Evolutionary conservation across 2,888 invertebrate genomes (phyloP), one percentile per base, ranked within the genome.

Genomic region (Aphidoletes aphidimyza): DNA sequence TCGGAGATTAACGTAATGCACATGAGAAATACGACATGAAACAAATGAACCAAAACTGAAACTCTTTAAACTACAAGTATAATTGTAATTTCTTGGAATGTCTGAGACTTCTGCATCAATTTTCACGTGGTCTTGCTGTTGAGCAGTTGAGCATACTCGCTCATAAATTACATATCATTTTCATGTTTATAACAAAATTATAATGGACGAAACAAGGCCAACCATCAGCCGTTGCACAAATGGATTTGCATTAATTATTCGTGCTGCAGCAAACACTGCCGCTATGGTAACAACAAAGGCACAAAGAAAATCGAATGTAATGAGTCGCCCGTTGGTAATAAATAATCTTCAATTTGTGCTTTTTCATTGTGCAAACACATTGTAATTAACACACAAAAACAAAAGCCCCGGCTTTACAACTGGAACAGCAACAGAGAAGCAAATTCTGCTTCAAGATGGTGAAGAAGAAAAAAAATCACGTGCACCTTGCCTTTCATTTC

Each of bases 161-260:
- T 2, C 5, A 9, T 30, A 69, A 69, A 69, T 69, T 5, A 69
- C 30, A 69, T 69, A 69, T 69, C 26, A 69, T 69, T 69, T 69
- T 30, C 30, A 30, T 69, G 69, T 69, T 69, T 34, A 69, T 69
- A 30, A 30, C 69, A 69, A 69, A 69, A 34, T 69, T 69, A 30
- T 69, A 69, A 69, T 69, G 69, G 34, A 69, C 69, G 26, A 34
- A 54, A 69, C 69, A 69, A 69, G 69, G 69, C 69, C 69, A 69
- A 69, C 30, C 26, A 69, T 69, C 30, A 30, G 69, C 69, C 54
- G 54, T 54, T n/a, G 3, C 22, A 22, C 5, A 54, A 69, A 69
- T 69, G 69, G 69, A 69, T 69, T 69, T 69, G 69, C 69, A 69
- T 69, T 69, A 69, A 69, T 69, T 69, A 69, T 30, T 69, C 69